Percentiles rank a stretch among this genome's conserved stretches.
phyloP scores from a whole-genome alignment of 2,888 invertebrate species.

The Hyles lineata region DNA sequence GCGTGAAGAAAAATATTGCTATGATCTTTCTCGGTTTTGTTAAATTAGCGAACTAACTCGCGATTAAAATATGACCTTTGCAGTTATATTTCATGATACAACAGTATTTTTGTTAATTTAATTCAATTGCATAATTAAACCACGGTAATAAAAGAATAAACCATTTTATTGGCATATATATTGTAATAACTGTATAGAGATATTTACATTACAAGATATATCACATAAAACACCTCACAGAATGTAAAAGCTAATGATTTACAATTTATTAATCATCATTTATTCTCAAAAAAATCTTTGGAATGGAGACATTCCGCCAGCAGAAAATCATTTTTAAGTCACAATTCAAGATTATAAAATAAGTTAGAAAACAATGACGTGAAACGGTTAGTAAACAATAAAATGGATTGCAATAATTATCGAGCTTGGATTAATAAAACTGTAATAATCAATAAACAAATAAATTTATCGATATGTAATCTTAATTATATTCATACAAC shows the following conservation, averaged over 20 bases:
- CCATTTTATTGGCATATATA: conserved; percentile 76
- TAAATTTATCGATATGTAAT: background rate
- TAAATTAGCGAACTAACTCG: no score
- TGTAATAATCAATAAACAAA: background rate
- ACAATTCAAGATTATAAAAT: conserved; percentile 26
- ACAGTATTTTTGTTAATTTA: background rate
- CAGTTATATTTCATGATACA: background rate
- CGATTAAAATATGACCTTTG: no score
- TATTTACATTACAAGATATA: conserved; percentile 80
- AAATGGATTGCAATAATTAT: conserved; percentile 13
- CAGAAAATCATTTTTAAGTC: conserved; percentile 26
- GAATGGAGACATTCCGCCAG: conserved; percentile 39
- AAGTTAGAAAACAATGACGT: conserved; percentile 18
- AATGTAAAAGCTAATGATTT: conserved; percentile 67
- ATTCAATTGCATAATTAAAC: conserved; percentile 46
- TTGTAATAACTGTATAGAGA: conserved; percentile 72
- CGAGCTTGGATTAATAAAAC: background rate
- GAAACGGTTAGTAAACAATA: conserved; percentile 31
- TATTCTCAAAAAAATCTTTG: conserved; percentile 39
- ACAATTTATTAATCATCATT: conserved; percentile 38
- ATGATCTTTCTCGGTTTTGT: no score
- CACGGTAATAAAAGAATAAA: conserved; percentile 76
- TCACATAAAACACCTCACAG: conserved; percentile 80
- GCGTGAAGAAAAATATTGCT: no score
- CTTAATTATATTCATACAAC: background rate